A percentile compares a stretch with the other conserved stretches of the same genome.
phyloP scores from a whole-genome alignment of 2,888 invertebrate genomes.

The Margaritifera margaritifera region DNA sequence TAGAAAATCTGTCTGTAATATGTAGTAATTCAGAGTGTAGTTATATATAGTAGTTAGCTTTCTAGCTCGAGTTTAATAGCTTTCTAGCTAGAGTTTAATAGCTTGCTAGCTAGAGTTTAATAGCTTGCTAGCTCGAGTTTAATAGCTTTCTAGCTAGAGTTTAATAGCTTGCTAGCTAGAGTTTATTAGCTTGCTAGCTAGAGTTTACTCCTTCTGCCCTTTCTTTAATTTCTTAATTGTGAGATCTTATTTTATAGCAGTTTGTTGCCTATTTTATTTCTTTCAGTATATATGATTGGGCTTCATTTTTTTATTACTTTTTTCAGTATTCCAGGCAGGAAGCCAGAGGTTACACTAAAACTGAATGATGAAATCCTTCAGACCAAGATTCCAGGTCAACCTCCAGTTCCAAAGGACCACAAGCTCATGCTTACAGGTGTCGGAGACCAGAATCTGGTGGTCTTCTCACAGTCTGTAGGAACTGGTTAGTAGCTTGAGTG shows the following conservation, averaged over 20 bases:
- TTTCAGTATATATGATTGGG: not conserved
- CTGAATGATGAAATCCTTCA: slow-evolving; percentile 81
- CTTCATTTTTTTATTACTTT: slow-evolving; percentile 9
- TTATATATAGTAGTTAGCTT: too few species aligned
- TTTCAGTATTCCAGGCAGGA: slow-evolving; percentile 72
- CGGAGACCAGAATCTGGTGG: slow-evolving; percentile 91
- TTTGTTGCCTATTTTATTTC: slow-evolving; percentile 1
- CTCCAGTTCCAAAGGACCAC: slow-evolving; percentile 85
- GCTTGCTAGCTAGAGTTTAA: too few species aligned
- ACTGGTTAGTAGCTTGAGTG: too few species aligned
- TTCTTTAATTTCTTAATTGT: not conserved
- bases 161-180: too few species aligned
- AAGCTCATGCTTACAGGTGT: slow-evolving; percentile 92
- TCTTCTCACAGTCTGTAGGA: slow-evolving; percentile 84
- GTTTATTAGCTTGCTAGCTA: too few species aligned
- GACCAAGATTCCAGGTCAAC: slow-evolving; percentile 78
- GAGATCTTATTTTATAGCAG: not conserved
- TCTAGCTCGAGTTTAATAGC: too few species aligned
- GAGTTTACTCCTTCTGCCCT: too few species aligned
- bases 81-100: too few species aligned
- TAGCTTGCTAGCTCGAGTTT: too few species aligned
- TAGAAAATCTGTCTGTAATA: too few species aligned
- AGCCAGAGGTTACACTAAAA: slow-evolving; percentile 88
- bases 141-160: too few species aligned
- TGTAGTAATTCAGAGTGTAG: too few species aligned